A percentile compares a stretch with the other conserved stretches of the same genome.
These are phyloP conservation scores for Rhamnusium bicolor DNA, from an alignment of 2,888 invertebrate species.

Conservation along the genomic window DNA sequence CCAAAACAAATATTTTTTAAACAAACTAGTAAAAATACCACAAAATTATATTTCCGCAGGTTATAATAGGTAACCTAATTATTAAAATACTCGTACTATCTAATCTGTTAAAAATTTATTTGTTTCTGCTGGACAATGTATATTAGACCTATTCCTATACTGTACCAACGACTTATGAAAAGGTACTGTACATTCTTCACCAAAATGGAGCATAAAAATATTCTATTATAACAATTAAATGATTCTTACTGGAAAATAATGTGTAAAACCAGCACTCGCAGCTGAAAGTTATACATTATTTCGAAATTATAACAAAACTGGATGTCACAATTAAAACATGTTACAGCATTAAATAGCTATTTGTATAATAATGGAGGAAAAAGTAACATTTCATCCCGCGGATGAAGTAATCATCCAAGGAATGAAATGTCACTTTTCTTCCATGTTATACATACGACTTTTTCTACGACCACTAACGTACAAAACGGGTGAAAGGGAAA, in stretches of 20 bases:
- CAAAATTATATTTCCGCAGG: background rate
- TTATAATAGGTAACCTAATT: background rate
- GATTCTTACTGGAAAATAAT: slow-evolving; percentile 17
- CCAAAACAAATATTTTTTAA: slow-evolving; percentile 6
- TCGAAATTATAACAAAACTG: slow-evolving; percentile 34
- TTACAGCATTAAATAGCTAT: slow-evolving; percentile 14
- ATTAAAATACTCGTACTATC: slow-evolving; percentile 12
- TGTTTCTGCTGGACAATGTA: slow-evolving; percentile 13
- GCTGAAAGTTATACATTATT: slow-evolving; percentile 27
- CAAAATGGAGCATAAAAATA: slow-evolving; percentile 62
- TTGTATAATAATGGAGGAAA: no score
- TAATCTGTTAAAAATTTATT: background rate
- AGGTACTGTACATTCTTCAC: slow-evolving; percentile 65
- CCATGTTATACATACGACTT: no score
- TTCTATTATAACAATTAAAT: slow-evolving; percentile 47
- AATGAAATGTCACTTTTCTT: no score
- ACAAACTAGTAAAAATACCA: background rate
- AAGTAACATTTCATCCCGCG: no score
- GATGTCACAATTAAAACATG: slow-evolving; percentile 36
- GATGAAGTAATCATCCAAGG: no score
- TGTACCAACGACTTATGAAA: slow-evolving; percentile 49
- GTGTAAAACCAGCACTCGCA: slow-evolving; percentile 22
- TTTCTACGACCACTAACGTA: no score
- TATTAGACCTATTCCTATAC: slow-evolving; percentile 2
- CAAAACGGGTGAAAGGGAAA: no score